Conservation (phyloP, 2,113 vertebrate species). For the Phoenicopterus ruber region DNA sequence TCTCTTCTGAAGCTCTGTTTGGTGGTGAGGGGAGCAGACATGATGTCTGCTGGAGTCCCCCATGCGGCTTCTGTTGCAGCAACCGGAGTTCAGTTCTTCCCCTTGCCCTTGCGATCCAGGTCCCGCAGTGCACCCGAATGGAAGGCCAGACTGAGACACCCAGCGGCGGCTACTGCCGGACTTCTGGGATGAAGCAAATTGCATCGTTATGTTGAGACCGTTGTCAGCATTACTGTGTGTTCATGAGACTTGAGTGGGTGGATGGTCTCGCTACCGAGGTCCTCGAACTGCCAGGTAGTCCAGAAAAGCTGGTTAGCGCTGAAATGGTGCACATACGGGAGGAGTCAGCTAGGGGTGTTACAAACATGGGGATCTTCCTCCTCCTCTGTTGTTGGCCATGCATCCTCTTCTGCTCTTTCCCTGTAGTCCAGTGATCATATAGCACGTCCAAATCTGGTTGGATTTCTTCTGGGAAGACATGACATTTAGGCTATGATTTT, state of each 20-base stretch:
- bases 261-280: not conserved
- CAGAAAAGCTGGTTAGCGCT: not conserved
- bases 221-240: not conserved
- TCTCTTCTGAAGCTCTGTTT: not conserved
- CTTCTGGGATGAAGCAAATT: not conserved
- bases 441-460: not conserved
- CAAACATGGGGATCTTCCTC: not conserved
- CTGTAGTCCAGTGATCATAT: not conserved
- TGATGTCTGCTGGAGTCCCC: not conserved
- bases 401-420: not conserved
- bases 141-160: not conserved
- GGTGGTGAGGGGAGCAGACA: not conserved
- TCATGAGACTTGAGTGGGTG: not conserved
- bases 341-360: not conserved
- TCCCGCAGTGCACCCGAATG: rapidly evolving
- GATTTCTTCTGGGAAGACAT: not conserved
- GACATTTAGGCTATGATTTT: not conserved
- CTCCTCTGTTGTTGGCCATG: not conserved
- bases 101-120: not conserved
- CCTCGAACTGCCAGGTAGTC: not conserved
- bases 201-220: not conserved
- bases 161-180: not conserved
- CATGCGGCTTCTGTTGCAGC: not conserved
- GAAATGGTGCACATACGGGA: rapidly evolving
- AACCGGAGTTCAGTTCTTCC: not conserved